Evolutionary conservation across 2,797 vertebrate genomes (phyloP).

Genomic region (Columba guinea): DNA sequence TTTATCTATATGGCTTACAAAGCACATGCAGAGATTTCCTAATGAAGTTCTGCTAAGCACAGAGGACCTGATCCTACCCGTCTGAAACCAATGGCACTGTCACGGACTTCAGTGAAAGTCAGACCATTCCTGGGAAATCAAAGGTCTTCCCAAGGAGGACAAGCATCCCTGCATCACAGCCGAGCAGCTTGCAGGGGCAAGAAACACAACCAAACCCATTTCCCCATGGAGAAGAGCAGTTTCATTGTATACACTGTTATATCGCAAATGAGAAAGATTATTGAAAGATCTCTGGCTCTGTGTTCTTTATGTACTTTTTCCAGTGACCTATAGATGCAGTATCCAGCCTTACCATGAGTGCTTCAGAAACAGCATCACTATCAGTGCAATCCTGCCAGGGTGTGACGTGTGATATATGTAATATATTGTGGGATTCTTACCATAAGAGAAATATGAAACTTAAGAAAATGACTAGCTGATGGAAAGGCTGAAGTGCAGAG

Average conservation of each 20-base stretch:
- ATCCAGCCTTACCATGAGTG: neutral
- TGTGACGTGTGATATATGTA: neutral
- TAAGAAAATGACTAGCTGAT: neutral
- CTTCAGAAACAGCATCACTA: neutral
- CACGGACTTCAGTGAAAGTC: neutral
- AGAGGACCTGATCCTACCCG: neutral
- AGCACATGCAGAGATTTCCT: neutral
- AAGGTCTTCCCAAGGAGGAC: neutral
- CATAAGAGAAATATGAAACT: neutral
- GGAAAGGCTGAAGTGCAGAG: neutral
- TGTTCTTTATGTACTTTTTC: neutral
- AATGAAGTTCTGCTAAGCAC: neutral
- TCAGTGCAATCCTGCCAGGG: neutral
- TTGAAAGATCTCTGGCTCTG: neutral
- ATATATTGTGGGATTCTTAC: neutral
- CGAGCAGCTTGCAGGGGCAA: neutral
- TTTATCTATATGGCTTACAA: conserved; percentile 1
- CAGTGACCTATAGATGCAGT: neutral
- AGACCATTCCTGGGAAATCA: neutral
- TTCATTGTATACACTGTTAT: neutral
- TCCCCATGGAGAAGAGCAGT: neutral
- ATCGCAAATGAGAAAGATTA: neutral
- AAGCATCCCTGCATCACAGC: fast-evolving
- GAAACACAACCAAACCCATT: neutral
- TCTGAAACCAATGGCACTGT: neutral